Base-by-base conservation (phyloP, 2,113 vertebrate genomes). In the Pseudopipra pipra region DNA sequence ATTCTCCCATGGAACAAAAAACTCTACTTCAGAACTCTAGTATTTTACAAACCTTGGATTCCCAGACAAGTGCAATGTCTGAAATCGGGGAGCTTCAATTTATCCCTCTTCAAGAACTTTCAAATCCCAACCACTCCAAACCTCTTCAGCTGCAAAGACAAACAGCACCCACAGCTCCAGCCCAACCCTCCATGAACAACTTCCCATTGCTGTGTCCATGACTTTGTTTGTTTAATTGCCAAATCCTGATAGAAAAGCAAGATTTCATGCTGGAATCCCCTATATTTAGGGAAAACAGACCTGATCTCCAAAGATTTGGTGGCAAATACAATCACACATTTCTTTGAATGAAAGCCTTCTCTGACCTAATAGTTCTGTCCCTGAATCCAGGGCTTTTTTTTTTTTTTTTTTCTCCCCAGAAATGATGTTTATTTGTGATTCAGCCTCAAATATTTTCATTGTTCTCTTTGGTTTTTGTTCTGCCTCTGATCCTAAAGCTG, bases 131-230 rank as follows among this genome's bases (percentile, higher is more conserved):
- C 18, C 25, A 51, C 37, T 77, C 30, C 80, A 51, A 51, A 13
- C 33, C 33, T 55, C 33, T 49, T 77, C 59, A 82, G n/a, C 1
- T 86, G 41, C 71, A 77, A 61, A 73, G 47, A 35, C 15, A 76
- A 46, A 55, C 7, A 39, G 21, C 41, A 77, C 15, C 55, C 41
- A 28, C 0, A 0, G 13, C 52, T 70, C 30, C 67, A 75, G 16
- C 22, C 28, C 66, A 61, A 6, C 13, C 28, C 21, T 11, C 35
- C 21, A n/a, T 0, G 1, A 31, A 67, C 19, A 51, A 46, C 73
- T 30, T 21, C 12, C 51, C 56, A n/a, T 23, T n/a, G 56, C 13
- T 58, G 56, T 21, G 21, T n/a, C 22, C 35, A 7, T 5, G 14
- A 8, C 10, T 59, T 21, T 31, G 6, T 37, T 20, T 18, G 39